Percentiles rank a stretch among this genome's conserved stretches.
phyloP scores from a whole-genome alignment of 2,888 invertebrate species.

The Parapristionchus giblindavisi region DNA sequence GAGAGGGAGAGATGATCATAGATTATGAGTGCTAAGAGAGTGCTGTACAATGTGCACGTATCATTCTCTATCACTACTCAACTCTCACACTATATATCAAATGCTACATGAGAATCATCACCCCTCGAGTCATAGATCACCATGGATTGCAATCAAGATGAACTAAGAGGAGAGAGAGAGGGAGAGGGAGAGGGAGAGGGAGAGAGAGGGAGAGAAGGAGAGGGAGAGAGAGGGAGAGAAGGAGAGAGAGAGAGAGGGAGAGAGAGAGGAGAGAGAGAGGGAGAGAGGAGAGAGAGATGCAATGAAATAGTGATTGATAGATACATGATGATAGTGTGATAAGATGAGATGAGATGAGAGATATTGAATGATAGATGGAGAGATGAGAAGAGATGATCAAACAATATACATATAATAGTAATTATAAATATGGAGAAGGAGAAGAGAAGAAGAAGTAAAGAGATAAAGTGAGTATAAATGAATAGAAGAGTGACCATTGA shows the following conservation, averaged over 20 bases:
- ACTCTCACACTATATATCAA: constrained; percentile 6
- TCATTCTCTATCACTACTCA: neutral
- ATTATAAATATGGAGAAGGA: neutral
- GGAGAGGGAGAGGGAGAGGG: neutral
- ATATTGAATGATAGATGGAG: neutral
- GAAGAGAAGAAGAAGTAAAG: neutral
- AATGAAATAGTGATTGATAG: neutral
- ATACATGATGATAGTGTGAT: neutral
- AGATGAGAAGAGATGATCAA: neutral
- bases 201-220: neutral
- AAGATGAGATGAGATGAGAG: neutral
- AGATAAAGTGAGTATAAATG: neutral
- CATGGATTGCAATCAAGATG: neutral
- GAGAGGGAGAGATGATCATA: neutral
- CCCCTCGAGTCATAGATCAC: neutral
- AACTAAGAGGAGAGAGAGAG: neutral
- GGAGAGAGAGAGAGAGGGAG: neutral
- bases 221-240: neutral
- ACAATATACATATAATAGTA: no score
- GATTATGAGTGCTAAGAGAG: neutral
- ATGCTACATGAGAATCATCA: neutral
- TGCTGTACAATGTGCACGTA: neutral
- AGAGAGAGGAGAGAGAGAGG: neutral
- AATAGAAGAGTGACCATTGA: neutral
- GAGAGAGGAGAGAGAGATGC: neutral